A percentile compares a stretch with the other conserved stretches of the same genome.
Conservation (phyloP, 2,888 invertebrate genomes). For the Onchidella celtica region DNA sequence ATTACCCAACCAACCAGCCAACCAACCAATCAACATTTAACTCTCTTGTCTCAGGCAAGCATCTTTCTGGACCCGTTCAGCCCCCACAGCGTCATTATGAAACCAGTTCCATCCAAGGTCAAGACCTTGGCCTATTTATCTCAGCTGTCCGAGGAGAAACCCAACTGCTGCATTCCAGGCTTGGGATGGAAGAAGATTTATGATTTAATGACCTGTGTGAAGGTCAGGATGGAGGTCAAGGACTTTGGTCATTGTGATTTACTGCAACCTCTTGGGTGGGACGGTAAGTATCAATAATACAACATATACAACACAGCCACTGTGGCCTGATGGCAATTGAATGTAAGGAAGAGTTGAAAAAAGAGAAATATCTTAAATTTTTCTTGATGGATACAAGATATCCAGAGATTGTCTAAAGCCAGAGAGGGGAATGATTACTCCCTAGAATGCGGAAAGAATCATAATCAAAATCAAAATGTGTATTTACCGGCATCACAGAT, state of each 20-base stretch:
- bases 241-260: conserved; percentile 19
- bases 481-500: no score
- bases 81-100: background rate
- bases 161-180: background rate
- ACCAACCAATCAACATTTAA: background rate
- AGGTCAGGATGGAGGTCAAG: conserved; percentile 3
- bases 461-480: no score
- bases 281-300: background rate
- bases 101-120: background rate
- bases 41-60: background rate
- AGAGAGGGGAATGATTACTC: no score
- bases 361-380: no score
- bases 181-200: background rate
- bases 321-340: no score
- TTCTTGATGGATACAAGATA: no score
- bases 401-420: no score
- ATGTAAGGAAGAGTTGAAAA: no score
- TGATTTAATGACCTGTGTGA: conserved; percentile 10
- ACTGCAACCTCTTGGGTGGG: background rate
- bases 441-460: no score
- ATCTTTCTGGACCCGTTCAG: conserved; percentile 2
- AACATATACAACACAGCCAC: no score
- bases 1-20: background rate
- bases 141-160: background rate
- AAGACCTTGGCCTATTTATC: background rate